Conservation (phyloP, 2,797 vertebrate species). For the Cephalopachus bancanus region DNA sequence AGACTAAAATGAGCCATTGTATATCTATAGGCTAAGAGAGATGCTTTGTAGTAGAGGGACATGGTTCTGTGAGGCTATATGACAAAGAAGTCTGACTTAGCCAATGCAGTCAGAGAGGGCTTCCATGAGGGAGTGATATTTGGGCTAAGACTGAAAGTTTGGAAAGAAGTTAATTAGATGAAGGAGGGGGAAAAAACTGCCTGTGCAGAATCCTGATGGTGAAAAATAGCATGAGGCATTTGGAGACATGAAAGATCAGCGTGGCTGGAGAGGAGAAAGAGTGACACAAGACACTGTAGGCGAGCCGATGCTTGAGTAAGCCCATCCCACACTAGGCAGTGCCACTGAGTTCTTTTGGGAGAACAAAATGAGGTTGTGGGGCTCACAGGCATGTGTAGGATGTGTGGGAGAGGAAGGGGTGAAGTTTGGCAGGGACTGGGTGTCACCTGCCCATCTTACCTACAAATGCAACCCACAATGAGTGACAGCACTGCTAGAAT, state of each 20-base stretch:
- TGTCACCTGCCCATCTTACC: background rate
- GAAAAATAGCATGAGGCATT: background rate
- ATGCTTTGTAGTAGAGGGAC: background rate
- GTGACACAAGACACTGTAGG: background rate
- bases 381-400: too few species aligned
- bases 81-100: background rate
- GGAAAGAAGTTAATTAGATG: background rate
- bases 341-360: background rate
- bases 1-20: background rate
- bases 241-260: background rate
- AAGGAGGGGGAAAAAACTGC: background rate
- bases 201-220: background rate
- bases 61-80: background rate
- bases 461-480: background rate
- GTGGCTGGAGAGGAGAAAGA: background rate
- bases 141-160: background rate
- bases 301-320: background rate
- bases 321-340: rapidly evolving
- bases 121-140: background rate
- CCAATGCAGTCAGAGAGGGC: background rate
- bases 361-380: background rate
- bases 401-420: background rate
- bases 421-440: background rate
- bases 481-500: background rate
- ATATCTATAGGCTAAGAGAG: background rate